Evolutionary conservation across 2,888 invertebrate genomes (phyloP), one percentile per base, ranked within the genome.

Genomic region (Gordius sp.): DNA sequence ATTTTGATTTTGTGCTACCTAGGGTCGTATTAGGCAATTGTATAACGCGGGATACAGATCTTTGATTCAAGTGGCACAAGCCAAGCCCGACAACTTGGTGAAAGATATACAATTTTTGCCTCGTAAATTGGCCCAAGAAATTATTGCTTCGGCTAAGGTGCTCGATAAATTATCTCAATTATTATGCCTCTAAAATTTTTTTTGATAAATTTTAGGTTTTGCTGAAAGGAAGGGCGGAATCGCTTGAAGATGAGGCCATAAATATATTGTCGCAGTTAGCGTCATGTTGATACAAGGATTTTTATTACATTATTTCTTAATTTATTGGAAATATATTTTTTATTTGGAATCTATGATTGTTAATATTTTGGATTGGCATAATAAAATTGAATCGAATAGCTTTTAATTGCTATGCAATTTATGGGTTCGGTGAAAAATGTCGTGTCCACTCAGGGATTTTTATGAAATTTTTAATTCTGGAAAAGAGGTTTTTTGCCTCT

Each of bases 61-160:
- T 1, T 68, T 86, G 8, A 77, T 79, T 63, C 77, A 77, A 59
- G 71, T 89, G 57, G 85, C 86, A 1, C 76, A 75, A 63, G 78
- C 81, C 1, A 73, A 77, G 8, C 75, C 77, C 0, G 72, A 73
- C 2, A 24, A 75, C 2, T 72, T 87, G 60, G 71, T 75, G 1
- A 68, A 74, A 18, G 68, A 72, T 47, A 73, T 89, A 2, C 75
- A 79, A 59, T 79, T 80, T 66, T 73, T 86, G 68, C 75, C 79
- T 1, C 68, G 72, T n/a, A 76, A 75, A 63, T 75, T 78, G 13
- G 85, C 85, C 1, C 74, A 72, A 56, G 81, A 82, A 68, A 79
- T 91, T 57, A 76, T 87, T 60, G 79, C 82, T 58, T 79, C 84
- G 27, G 83, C 91, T 0, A 80, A 84, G 76, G 82, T 82, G 68